Evolutionary conservation across 2,888 invertebrate genomes (phyloP).

Genomic region (Rhingia rostrata): DNA sequence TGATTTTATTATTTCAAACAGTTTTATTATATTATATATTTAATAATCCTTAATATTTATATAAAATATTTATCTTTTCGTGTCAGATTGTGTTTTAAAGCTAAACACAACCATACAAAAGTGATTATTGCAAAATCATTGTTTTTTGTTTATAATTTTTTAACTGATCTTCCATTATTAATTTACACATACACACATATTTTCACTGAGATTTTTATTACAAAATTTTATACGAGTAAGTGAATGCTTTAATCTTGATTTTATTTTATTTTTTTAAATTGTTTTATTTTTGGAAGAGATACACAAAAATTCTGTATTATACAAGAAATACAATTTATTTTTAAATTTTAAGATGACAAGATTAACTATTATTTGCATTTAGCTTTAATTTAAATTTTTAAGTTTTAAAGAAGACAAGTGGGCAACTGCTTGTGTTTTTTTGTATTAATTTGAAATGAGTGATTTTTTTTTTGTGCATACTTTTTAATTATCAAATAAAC

Average conservation of each 20-base stretch:
- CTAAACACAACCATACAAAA: background rate
- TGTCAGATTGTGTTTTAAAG: constrained; percentile 45
- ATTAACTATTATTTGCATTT: constrained; percentile 43
- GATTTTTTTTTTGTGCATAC: constrained; percentile 57
- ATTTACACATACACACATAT: constrained; percentile 41
- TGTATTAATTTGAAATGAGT: constrained; percentile 57
- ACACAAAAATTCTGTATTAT: constrained; percentile 67
- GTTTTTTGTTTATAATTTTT: constrained; percentile 35
- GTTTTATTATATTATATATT: constrained; percentile 17
- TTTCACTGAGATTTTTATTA: constrained; percentile 52
- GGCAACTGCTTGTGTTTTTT: constrained; percentile 21
- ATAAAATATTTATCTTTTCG: constrained; percentile 60
- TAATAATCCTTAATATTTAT: constrained; percentile 40
- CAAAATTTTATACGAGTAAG: constrained; percentile 12
- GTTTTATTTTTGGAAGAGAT: constrained; percentile 29
- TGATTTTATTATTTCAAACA: constrained; percentile 27
- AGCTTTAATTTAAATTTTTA: constrained; percentile 59
- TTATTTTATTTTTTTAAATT: constrained; percentile 8
- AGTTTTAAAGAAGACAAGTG: constrained; percentile 30
- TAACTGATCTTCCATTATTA: constrained; percentile 66
- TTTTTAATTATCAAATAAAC: constrained; percentile 58
- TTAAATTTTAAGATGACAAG: constrained; percentile 37
- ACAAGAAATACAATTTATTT: constrained; percentile 60
- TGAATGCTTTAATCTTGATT: constrained; percentile 20
- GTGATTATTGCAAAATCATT: background rate